These are phyloP conservation scores for Acestrorhynchus altus DNA, from an alignment of 2,797 vertebrate species.

Conservation along the genomic window DNA sequence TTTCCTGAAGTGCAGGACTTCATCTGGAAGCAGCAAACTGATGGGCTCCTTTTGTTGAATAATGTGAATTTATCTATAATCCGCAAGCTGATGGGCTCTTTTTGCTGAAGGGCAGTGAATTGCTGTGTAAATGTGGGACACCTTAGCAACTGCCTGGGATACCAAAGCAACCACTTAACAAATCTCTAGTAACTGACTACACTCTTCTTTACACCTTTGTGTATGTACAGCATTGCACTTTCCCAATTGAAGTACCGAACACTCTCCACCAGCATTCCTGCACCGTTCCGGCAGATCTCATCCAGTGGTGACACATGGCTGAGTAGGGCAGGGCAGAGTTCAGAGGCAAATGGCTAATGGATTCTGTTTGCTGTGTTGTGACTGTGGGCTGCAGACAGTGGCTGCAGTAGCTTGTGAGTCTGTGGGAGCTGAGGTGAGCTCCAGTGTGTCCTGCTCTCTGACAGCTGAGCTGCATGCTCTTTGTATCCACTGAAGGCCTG, in stretches of 20 bases:
- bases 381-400: neutral
- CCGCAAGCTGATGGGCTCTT: too few species aligned
- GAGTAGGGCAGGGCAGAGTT: neutral
- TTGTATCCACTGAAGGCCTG: conserved; percentile 47
- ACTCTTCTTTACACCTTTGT: too few species aligned
- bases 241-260: neutral
- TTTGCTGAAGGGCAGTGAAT: too few species aligned
- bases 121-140: too few species aligned
- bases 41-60: too few species aligned
- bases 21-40: too few species aligned
- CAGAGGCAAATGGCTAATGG: neutral
- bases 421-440: conserved; percentile 30
- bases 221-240: neutral
- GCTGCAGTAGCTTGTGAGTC: conserved; percentile 14
- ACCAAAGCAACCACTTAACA: too few species aligned
- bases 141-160: too few species aligned
- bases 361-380: neutral
- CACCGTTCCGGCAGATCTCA: neutral
- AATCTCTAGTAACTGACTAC: too few species aligned
- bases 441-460: conserved; percentile 21
- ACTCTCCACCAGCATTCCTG: neutral
- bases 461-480: conserved; percentile 48
- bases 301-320: neutral
- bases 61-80: too few species aligned
- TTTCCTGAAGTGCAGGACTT: too few species aligned